Percentiles rank a stretch among this genome's conserved stretches.
phyloP scores from a whole-genome alignment of 2,113 vertebrate species.

The Paramormyrops kingsleyae region DNA sequence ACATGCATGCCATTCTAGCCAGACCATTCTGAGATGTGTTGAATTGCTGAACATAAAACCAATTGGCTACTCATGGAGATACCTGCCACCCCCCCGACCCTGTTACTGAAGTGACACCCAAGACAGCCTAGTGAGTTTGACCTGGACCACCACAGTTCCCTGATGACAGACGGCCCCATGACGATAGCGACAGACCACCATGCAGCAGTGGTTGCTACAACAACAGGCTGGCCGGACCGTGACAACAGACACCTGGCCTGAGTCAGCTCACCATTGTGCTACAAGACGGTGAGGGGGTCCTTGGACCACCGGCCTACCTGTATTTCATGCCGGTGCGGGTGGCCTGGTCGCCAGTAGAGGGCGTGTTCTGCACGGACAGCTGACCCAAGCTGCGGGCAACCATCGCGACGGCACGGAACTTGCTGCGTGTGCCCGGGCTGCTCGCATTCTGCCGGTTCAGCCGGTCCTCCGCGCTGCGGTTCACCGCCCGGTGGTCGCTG shows the following conservation, averaged over 20 bases:
- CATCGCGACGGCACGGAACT: constrained; percentile 87
- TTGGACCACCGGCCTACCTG: constrained; percentile 67
- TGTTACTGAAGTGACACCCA: not conserved
- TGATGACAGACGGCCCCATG: not conserved
- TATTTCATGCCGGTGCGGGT: constrained; percentile 85
- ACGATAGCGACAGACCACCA: not conserved
- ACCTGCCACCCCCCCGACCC: not conserved
- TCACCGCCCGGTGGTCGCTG: constrained; percentile 84
- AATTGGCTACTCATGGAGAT: not conserved
- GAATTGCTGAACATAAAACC: not conserved
- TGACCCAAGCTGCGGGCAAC: constrained; percentile 91
- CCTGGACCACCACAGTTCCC: not conserved
- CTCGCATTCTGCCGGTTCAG: constrained; percentile 77
- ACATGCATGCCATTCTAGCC: not conserved
- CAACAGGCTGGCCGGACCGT: not conserved
- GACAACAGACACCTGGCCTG: not conserved
- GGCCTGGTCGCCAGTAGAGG: constrained; percentile 68
- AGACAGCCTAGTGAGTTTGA: not conserved
- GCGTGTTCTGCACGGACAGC: constrained; percentile 76
- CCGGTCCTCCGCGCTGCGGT: constrained; percentile 78
- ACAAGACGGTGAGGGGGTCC: not conserved
- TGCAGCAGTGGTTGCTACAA: not conserved
- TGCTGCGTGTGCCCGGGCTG: constrained; percentile 82
- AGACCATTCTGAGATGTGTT: not conserved
- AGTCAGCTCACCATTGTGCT: not conserved